phyloP scores from a whole-genome alignment of 2,113 vertebrate genomes.

The Tyrannus savana region DNA sequence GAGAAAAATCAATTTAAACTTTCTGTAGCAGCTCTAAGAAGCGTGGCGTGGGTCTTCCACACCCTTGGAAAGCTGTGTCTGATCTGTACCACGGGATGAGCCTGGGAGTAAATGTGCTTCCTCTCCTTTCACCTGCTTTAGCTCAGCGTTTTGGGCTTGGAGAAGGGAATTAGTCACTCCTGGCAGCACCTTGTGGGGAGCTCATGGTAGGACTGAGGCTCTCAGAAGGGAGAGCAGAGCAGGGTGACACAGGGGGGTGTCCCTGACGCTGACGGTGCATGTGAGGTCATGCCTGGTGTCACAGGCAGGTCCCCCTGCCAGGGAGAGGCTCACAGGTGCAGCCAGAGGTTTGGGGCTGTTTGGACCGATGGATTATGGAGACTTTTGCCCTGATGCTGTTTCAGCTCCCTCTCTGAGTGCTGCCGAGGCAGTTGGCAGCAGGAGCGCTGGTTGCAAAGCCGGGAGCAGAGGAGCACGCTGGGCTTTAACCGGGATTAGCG shows the following conservation, averaged over 20 bases:
- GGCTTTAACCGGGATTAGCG: neutral
- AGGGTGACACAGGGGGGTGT: neutral
- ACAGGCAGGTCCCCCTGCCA: neutral
- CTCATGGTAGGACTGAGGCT: neutral
- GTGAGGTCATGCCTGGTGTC: accelerated
- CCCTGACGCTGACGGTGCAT: neutral
- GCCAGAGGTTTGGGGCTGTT: neutral
- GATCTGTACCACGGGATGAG: neutral
- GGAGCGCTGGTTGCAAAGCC: neutral
- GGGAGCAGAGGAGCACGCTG: neutral
- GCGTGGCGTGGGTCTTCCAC: neutral
- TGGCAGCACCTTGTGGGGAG: accelerated
- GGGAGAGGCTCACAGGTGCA: accelerated
- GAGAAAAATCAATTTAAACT: constrained; percentile 55
- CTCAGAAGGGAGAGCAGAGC: neutral
- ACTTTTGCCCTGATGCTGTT: neutral
- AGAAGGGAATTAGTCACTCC: neutral
- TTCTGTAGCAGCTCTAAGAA: neutral
- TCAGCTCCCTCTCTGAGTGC: accelerated
- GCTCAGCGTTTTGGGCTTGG: neutral
- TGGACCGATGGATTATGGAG: accelerated
- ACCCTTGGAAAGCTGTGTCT: neutral
- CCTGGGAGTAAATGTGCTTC: neutral
- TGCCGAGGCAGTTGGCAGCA: neutral
- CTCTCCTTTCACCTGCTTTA: neutral